Evolutionary conservation across 1,140 invertebrate genomes (phyloP).

Genomic region (Phthorimaea operculella): DNA sequence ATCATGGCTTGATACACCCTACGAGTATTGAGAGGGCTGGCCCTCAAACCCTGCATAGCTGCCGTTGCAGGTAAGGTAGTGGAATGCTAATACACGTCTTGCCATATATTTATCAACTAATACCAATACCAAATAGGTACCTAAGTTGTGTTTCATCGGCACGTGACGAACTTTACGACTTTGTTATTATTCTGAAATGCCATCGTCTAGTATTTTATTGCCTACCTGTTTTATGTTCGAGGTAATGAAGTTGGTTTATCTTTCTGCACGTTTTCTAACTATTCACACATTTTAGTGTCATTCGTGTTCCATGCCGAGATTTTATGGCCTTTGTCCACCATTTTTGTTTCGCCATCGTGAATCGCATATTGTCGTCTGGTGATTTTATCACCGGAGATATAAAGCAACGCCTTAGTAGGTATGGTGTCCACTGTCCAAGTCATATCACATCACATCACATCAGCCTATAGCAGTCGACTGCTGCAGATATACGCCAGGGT

Average conservation of each 20-base stretch:
- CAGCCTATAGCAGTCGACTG: no score
- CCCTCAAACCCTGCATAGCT: no score
- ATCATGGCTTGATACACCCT: no score
- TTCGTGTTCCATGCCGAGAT: background rate
- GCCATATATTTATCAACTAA: no score
- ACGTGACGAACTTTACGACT: background rate
- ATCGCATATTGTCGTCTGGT: background rate
- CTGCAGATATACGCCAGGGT: no score
- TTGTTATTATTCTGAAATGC: background rate
- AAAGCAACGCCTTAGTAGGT: no score
- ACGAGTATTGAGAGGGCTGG: no score
- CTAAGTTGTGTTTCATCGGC: background rate
- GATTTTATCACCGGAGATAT: background rate
- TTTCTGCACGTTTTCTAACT: slow-evolving; percentile 1
- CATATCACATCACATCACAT: no score
- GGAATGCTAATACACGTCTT: no score
- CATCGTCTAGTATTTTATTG: background rate
- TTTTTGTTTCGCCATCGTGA: background rate
- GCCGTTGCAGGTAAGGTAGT: no score
- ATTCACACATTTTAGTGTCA: background rate
- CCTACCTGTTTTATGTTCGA: background rate
- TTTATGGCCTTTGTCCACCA: background rate
- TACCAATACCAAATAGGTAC: no score
- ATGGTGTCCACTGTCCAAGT: no score
- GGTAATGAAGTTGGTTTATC: slow-evolving; percentile 3